Evolutionary conservation across 2,113 vertebrate species (phyloP).

Genomic region (Indicator indicator): DNA sequence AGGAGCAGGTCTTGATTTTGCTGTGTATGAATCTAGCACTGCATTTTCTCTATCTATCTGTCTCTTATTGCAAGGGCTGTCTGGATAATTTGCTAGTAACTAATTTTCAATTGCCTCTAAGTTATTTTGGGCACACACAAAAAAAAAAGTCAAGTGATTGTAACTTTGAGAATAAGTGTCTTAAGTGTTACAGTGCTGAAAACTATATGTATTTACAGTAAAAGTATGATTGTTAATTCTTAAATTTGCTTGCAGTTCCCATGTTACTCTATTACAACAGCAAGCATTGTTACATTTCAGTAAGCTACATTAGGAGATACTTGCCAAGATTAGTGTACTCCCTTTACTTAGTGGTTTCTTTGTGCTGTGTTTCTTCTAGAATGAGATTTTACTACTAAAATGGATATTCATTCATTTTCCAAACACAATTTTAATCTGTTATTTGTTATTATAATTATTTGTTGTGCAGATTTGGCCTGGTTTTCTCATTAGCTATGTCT

Average conservation of each 20-base stretch:
- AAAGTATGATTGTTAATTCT: not conserved
- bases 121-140: not conserved
- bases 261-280: not conserved
- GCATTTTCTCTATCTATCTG: not conserved
- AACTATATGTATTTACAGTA: not conserved
- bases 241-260: not conserved
- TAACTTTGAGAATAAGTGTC: not conserved
- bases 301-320: not conserved
- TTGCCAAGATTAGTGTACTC: not conserved
- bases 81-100: not conserved
- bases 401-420: not conserved
- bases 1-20: not conserved
- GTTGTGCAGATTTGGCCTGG: not conserved
- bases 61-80: not conserved
- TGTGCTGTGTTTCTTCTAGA: not conserved
- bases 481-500: not conserved
- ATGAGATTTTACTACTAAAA: not conserved
- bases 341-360: not conserved
- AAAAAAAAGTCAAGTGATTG: not conserved
- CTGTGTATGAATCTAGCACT: not conserved
- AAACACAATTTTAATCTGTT: not conserved
- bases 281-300: not conserved
- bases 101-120: not conserved
- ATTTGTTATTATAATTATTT: not conserved
- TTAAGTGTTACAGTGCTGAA: not conserved